Conservation (phyloP, 2,113 vertebrate species). For the Vulpes vulpes region DNA sequence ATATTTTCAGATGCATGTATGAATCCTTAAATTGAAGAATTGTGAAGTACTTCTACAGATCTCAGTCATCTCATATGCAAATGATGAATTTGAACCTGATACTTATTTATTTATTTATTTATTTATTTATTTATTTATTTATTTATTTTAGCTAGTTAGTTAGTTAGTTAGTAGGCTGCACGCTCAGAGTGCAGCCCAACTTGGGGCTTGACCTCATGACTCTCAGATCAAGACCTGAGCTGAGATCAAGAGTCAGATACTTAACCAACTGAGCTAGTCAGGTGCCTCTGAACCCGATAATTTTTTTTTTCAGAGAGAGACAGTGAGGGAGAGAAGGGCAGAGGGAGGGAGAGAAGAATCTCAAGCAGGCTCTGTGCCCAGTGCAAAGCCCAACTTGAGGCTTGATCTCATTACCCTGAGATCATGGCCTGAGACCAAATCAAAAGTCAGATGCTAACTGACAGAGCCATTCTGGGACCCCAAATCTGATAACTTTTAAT, state of each 20-base stretch:
- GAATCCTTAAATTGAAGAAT: background rate
- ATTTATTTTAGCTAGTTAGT: background rate
- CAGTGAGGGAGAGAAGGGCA: background rate
- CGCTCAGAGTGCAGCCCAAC: background rate
- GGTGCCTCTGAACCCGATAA: too few species aligned
- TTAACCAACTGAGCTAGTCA: too few species aligned
- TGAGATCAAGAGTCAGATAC: too few species aligned
- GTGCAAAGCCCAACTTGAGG: fast-evolving
- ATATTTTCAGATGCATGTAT: background rate
- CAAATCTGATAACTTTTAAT: background rate
- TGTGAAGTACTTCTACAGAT: background rate
- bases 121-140: background rate
- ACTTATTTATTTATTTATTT: background rate
- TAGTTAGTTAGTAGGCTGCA: background rate
- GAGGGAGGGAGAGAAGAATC: background rate
- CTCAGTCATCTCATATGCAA: background rate
- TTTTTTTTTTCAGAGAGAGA: background rate
- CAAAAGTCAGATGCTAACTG: background rate
- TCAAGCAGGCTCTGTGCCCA: background rate
- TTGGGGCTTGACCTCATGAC: too few species aligned
- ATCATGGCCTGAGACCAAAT: background rate
- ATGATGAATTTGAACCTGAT: background rate
- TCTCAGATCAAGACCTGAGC: too few species aligned
- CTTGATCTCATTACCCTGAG: background rate
- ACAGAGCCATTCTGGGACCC: background rate